These are phyloP conservation scores for Carterocephalus palaemon DNA, from an alignment of 2,888 invertebrate genomes.

Conservation along the genomic window DNA sequence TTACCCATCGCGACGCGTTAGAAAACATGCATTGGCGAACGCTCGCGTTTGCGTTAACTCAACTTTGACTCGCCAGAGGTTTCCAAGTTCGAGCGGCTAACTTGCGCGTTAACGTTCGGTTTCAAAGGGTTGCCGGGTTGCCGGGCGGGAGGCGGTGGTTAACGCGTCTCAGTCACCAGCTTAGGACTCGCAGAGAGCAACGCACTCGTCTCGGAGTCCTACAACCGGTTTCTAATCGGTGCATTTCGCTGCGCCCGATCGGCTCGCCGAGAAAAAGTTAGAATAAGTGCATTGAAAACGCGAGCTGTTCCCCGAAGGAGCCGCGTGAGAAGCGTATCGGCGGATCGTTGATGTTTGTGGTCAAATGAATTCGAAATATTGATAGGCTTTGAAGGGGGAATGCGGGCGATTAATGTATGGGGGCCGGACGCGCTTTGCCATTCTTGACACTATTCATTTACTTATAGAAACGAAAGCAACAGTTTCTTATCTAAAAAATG, in stretches of 20 bases:
- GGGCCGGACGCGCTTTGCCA: too few relatives aligned
- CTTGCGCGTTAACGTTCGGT: slow-evolving; percentile 21
- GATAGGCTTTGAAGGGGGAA: slow-evolving; percentile 7
- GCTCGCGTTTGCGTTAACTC: slow-evolving; percentile 42
- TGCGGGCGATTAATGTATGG: too few relatives aligned
- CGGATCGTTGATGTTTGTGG: slow-evolving; percentile 18
- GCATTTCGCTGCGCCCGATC: slow-evolving; percentile 55
- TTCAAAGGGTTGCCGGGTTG: slow-evolving; percentile 35
- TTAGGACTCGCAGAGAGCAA: slow-evolving; percentile 57
- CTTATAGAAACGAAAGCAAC: too few relatives aligned
- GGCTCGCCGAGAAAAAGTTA: slow-evolving; percentile 61
- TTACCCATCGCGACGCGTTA: slow-evolving; percentile 39
- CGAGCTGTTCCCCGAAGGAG: slow-evolving; percentile 23
- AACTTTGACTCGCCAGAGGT: slow-evolving; percentile 11
- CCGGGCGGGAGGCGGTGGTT: slow-evolving; percentile 35
- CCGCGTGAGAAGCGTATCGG: slow-evolving; percentile 24
- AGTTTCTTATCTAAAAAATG: too few relatives aligned
- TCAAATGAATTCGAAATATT: slow-evolving; percentile 15
- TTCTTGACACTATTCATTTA: too few relatives aligned
- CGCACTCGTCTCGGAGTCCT: slow-evolving; percentile 50
- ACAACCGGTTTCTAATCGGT: slow-evolving; percentile 71
- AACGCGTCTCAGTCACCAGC: slow-evolving; percentile 40
- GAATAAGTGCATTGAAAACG: slow-evolving; percentile 52
- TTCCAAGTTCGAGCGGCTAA: slow-evolving; percentile 11
- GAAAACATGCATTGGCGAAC: slow-evolving; percentile 33